phyloP scores from a whole-genome alignment of 2,888 invertebrate species.

The Shargacucullia verbasci region DNA sequence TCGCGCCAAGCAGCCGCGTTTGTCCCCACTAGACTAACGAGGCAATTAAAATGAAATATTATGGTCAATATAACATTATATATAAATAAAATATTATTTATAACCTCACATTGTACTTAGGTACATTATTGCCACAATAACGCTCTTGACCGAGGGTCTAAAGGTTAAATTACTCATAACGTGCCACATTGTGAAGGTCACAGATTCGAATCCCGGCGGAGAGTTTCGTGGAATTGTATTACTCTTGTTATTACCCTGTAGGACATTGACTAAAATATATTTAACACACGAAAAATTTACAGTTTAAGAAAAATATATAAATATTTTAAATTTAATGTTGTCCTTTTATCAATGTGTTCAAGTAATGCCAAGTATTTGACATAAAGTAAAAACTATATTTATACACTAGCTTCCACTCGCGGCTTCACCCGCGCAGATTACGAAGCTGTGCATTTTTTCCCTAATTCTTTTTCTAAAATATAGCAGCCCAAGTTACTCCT shows the following conservation, averaged over 20 bases:
- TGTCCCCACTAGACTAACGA: too few relatives aligned
- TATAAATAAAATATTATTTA: background rate
- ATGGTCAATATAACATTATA: background rate
- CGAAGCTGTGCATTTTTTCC: too few relatives aligned
- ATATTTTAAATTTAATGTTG: too few relatives aligned
- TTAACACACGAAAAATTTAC: slow-evolving; percentile 1
- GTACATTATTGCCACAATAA: background rate
- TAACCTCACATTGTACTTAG: background rate
- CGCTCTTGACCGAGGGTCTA: slow-evolving; percentile 19
- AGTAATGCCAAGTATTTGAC: too few relatives aligned
- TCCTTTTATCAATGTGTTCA: too few relatives aligned
- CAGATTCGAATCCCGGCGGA: slow-evolving; percentile 39
- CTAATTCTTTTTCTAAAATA: too few relatives aligned
- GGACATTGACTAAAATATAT: slow-evolving; percentile 13
- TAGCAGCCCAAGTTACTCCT: too few relatives aligned
- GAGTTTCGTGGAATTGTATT: slow-evolving; percentile 46
- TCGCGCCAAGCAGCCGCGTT: too few relatives aligned
- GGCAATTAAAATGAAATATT: too few relatives aligned
- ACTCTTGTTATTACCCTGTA: slow-evolving; percentile 22
- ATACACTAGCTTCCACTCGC: too few relatives aligned
- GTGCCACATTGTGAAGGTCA: slow-evolving; percentile 27
- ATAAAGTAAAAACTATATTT: too few relatives aligned
- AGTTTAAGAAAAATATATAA: background rate
- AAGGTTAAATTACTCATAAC: slow-evolving; percentile 42
- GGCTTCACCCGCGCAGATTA: too few relatives aligned